Evolutionary conservation across 2,797 vertebrate genomes (phyloP), one percentile per base, ranked within the genome.

Genomic region (Pangasius djambal): DNA sequence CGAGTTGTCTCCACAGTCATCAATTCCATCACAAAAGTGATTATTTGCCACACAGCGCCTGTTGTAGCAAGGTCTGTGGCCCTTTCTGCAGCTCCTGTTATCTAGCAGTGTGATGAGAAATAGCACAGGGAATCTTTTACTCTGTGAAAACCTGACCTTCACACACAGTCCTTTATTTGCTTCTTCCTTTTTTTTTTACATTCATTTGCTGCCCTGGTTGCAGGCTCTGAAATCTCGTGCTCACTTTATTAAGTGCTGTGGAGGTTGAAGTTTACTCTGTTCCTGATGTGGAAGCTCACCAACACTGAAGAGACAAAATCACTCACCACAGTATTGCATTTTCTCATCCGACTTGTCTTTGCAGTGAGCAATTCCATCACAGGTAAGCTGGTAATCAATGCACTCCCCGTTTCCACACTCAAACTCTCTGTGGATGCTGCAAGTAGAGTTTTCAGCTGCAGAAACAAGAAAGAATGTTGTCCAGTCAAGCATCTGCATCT

Each of bases 341-440:
- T 99, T 99, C 93, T 99, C 99, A 92, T 99, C 99, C 0, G 99
- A 99, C 92, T 98, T 99, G 94, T 99, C 99, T 93, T 99, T 99
- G 95, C 99, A 99, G 61, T 99, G 98, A 86, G 96, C 94, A n/a
- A 96, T 83, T 55, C 98, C 97, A 84, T 99, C 98, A 83, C 98
- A 99, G 40, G 98, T 98, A 48, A 98, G 93, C 89, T 98, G 97
- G 92, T 99, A 99, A 94, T 97, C 96, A 89, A 99, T 96, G 92
- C 99, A 99, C 91, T 99, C 97, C 48, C 98, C 97, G 3, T 99
- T 99, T 15, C 98, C 98, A 93, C 99, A 99, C 91, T 99, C 98
- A 93, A 99, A 99, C 89, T 99, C 98, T 1, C 95, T 97, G 93
- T 98, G 98, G 88, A 98, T 96, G 95, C 98, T 99, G 93, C 99